Percentiles rank a stretch among this genome's conserved stretches.
Evolutionary conservation across 2,797 vertebrate genomes (phyloP).

Genomic region (Tauraco hartlaubi): DNA sequence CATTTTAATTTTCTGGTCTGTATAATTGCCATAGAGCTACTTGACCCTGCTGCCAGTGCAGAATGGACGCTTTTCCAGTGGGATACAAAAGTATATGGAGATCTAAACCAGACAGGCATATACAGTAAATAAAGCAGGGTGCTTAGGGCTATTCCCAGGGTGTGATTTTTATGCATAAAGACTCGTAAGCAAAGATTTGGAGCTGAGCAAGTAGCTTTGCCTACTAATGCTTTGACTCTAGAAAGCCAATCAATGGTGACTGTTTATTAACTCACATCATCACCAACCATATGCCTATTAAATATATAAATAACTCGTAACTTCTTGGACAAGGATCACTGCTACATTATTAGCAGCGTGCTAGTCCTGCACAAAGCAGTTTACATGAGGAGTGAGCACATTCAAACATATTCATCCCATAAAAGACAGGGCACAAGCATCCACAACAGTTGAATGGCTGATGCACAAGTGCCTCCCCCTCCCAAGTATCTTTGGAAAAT

Average conservation of each 20-base stretch:
- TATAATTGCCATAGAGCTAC: not conserved
- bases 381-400: not conserved
- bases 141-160: not conserved
- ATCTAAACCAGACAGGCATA: slow-evolving; percentile 6
- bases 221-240: not conserved
- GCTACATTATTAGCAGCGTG: not conserved
- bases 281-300: slow-evolving; percentile 15
- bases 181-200: slow-evolving; percentile 5
- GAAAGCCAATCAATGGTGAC: not conserved
- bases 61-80: not conserved
- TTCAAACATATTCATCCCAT: not conserved
- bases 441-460: not conserved
- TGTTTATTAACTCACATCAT: slow-evolving; percentile 48
- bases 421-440: not conserved
- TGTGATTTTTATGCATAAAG: slow-evolving; percentile 33
- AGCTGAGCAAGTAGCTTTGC: not conserved
- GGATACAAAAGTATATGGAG: not conserved
- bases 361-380: not conserved
- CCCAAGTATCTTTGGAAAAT: not conserved
- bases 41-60: not conserved
- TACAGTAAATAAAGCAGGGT: slow-evolving; percentile 43
- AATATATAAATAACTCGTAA: slow-evolving; percentile 1
- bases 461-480: not conserved
- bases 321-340: not conserved
- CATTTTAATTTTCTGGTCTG: not conserved